Conservation (phyloP, 2,888 invertebrate genomes). For the Eupithecia inturbata region DNA sequence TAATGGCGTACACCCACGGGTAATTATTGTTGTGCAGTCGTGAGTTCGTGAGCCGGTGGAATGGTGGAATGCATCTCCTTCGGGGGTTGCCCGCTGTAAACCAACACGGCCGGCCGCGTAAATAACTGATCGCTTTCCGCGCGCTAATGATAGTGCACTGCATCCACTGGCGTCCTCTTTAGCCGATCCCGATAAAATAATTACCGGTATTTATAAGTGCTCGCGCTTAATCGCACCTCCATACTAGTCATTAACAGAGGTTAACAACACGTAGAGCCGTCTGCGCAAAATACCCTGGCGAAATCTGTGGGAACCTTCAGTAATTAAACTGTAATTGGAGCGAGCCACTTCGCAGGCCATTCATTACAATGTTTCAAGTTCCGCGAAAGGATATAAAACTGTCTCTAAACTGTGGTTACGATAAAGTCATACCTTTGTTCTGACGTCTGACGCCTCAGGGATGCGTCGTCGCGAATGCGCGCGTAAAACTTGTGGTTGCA, state of each 20-base stretch:
- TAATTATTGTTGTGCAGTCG: conserved; percentile 84
- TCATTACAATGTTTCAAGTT: conserved; percentile 49
- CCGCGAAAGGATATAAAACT: conserved; percentile 65
- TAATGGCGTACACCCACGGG: conserved; percentile 85
- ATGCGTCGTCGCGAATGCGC: conserved; percentile 59
- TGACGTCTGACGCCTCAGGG: conserved; percentile 67
- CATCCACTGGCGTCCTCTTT: conserved; percentile 72
- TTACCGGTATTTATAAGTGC: conserved; percentile 79
- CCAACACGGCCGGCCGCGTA: conserved; percentile 79
- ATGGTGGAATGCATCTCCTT: conserved; percentile 84
- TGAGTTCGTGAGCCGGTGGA: conserved; percentile 82
- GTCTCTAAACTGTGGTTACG: conserved; percentile 65
- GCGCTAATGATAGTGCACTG: conserved; percentile 81
- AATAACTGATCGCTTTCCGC: conserved; percentile 82
- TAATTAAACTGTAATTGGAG: conserved; percentile 66
- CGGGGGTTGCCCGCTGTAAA: conserved; percentile 82
- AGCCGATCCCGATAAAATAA: conserved; percentile 79
- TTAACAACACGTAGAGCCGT: no score
- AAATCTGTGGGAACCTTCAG: conserved; percentile 65
- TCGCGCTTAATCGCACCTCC: conserved; percentile 71
- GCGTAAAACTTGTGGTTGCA: conserved; percentile 67
- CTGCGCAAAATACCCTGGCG: conserved; percentile 65
- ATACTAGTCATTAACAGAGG: conserved; percentile 69
- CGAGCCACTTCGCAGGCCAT: conserved; percentile 42
- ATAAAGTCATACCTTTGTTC: conserved; percentile 81